phyloP scores from a whole-genome alignment of 2,797 vertebrate species.

The Nothura maculosa region DNA sequence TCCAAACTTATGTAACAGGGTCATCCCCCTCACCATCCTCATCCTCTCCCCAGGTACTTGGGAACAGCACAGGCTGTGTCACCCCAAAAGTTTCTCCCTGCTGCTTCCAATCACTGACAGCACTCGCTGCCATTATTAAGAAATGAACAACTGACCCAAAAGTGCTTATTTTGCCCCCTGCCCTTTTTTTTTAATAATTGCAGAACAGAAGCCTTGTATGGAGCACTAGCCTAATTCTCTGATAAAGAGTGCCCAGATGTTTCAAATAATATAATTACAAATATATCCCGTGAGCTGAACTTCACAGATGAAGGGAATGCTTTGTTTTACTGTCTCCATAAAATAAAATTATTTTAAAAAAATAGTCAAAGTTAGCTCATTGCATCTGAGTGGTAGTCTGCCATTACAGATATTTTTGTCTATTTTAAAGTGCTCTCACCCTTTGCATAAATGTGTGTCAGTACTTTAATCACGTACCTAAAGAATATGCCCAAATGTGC shows the following conservation, averaged over 20 bases:
- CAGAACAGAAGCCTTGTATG: neutral
- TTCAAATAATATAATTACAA: slow-evolving; percentile 3
- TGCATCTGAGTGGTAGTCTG: neutral
- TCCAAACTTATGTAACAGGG: too few species aligned
- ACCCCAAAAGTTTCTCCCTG: too few species aligned
- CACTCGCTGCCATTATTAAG: neutral
- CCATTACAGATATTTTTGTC: neutral
- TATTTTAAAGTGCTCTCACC: neutral
- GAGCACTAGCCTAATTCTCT: neutral
- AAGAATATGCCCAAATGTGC: neutral
- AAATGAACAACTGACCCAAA: neutral
- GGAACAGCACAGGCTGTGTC: too few species aligned
- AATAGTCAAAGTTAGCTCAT: neutral
- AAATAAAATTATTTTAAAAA: neutral
- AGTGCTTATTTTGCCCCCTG: neutral
- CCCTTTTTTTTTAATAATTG: neutral
- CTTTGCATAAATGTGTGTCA: neutral
- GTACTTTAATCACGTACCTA: neutral
- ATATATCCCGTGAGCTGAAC: neutral
- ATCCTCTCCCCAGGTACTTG: too few species aligned
- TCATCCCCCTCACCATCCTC: too few species aligned
- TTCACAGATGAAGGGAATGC: neutral
- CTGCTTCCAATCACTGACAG: neutral
- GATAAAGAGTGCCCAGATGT: neutral
- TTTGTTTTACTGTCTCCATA: neutral